These are phyloP conservation scores for Malurus leucopterus DNA, from an alignment of 2,797 vertebrate genomes.

Conservation along the genomic window DNA sequence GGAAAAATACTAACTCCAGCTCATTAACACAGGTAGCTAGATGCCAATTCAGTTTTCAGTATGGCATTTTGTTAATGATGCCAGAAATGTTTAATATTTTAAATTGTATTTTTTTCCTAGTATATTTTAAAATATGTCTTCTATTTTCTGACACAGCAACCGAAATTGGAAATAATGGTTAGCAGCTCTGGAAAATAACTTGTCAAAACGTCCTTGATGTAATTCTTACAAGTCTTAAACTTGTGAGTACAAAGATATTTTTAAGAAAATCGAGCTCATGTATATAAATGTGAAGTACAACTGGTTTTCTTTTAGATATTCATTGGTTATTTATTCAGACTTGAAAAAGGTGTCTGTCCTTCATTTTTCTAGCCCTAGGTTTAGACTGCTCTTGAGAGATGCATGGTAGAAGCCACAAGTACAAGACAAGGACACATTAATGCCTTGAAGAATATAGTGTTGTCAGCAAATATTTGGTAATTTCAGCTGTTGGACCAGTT, in stretches of 20 bases:
- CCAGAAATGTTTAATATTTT: neutral
- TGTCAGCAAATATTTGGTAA: neutral
- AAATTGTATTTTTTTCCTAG: neutral
- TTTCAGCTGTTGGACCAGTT: neutral
- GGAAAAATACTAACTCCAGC: neutral
- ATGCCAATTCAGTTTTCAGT: neutral
- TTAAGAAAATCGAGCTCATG: neutral
- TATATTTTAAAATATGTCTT: neutral
- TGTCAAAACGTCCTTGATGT: neutral
- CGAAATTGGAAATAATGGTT: neutral
- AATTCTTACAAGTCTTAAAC: neutral
- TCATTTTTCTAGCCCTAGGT: neutral
- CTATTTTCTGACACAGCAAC: neutral
- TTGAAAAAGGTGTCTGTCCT: neutral
- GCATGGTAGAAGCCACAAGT: neutral
- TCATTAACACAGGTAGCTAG: neutral
- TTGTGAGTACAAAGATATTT: neutral
- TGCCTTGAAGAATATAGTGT: neutral
- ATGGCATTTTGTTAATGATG: neutral
- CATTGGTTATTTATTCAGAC: neutral
- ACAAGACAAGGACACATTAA: neutral
- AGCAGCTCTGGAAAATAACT: neutral
- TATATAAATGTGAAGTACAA: neutral
- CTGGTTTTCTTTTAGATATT: neutral
- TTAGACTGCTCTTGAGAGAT: neutral